Evolutionary conservation across 2,113 vertebrate species (phyloP).

Genomic region (Tringa solitaria): DNA sequence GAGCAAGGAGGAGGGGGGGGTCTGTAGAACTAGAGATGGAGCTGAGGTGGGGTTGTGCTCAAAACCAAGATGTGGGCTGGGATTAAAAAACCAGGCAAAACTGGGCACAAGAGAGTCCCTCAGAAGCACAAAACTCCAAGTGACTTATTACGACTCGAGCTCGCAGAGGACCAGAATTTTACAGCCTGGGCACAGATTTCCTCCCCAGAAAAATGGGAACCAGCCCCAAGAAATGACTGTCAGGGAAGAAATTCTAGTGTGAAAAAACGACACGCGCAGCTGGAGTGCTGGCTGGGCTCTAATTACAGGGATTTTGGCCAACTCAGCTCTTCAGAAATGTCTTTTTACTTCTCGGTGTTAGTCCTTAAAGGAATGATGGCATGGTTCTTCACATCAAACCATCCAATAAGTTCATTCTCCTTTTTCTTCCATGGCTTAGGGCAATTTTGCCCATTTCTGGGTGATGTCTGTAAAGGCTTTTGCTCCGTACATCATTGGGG

Average conservation of each 20-base stretch:
- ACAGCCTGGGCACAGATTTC: neutral
- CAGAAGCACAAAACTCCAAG: neutral
- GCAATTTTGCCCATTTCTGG: neutral
- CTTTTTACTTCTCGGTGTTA: neutral
- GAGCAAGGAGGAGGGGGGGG: neutral
- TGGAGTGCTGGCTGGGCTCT: neutral
- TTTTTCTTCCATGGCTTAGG: neutral
- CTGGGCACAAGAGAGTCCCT: neutral
- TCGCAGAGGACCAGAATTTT: neutral
- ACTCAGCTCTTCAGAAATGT: neutral
- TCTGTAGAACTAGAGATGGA: neutral
- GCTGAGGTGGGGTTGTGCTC: neutral
- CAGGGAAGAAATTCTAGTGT: neutral
- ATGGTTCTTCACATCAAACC: neutral
- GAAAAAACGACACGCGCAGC: neutral
- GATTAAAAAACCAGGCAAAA: neutral
- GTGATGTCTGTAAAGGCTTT: neutral
- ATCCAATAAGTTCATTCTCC: neutral
- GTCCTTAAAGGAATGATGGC: neutral
- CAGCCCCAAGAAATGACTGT: neutral
- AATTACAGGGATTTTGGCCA: neutral
- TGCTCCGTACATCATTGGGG: neutral
- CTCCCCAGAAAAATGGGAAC: neutral
- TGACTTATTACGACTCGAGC: rapidly evolving
- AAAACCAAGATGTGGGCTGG: neutral